Conservation (phyloP, 2,888 invertebrate genomes). For the Sisyra nigra region DNA sequence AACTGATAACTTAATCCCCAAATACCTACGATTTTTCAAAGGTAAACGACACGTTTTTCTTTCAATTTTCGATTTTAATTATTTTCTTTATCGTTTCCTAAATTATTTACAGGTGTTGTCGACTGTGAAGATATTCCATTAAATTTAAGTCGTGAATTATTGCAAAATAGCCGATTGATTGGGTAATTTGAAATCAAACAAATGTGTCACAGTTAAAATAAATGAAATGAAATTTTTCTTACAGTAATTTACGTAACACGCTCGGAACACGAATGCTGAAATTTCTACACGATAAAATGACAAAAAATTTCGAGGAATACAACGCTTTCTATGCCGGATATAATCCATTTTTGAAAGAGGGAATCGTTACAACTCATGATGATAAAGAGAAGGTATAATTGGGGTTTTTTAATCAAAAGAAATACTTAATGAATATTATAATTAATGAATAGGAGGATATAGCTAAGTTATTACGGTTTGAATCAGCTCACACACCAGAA, state of each 20-base stretch:
- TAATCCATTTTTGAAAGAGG: slow-evolving; percentile 86
- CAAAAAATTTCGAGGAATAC: slow-evolving; percentile 68
- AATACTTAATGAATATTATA: slow-evolving; percentile 4
- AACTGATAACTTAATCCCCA: slow-evolving; percentile 79
- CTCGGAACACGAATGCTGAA: slow-evolving; percentile 69
- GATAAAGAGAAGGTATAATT: slow-evolving; percentile 57
- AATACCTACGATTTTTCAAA: slow-evolving; percentile 91
- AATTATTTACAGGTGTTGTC: slow-evolving; percentile 53
- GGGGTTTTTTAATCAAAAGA: not conserved
- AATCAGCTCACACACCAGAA: slow-evolving; percentile 62
- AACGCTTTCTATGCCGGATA: slow-evolving; percentile 83
- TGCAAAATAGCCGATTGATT: slow-evolving; percentile 87
- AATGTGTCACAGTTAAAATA: not conserved
- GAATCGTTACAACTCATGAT: slow-evolving; percentile 73
- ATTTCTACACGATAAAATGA: slow-evolving; percentile 70
- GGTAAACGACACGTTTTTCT: slow-evolving; percentile 29
- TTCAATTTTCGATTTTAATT: not conserved
- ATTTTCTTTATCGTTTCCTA: not conserved
- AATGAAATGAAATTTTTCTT: slow-evolving; percentile 12
- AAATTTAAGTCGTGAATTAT: slow-evolving; percentile 86
- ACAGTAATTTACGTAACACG: slow-evolving; percentile 66
- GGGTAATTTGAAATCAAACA: slow-evolving; percentile 30
- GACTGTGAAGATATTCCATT: slow-evolving; percentile 98
- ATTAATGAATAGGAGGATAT: slow-evolving; percentile 60
- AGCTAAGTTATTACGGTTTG: slow-evolving; percentile 76